Conservation (phyloP, 2,113 vertebrate species). For the Chitala chitala region DNA sequence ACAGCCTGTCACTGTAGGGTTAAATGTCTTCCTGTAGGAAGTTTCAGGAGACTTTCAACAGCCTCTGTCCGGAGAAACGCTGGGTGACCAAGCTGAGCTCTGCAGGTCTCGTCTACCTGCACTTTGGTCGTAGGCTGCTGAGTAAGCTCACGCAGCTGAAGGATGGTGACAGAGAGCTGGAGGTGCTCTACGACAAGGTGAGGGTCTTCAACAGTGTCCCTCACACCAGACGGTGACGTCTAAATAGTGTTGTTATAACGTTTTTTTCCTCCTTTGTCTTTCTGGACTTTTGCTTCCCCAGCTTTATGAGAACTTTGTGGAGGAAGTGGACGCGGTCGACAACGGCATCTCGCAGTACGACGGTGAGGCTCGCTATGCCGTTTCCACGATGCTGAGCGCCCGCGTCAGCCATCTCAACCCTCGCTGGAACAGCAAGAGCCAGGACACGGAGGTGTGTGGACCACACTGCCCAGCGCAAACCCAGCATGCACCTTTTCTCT, state of each 20-base stretch:
- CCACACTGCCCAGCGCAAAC: too few relatives aligned
- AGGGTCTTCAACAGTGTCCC: slow-evolving; percentile 10
- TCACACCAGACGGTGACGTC: neutral
- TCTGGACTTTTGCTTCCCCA: slow-evolving; percentile 35
- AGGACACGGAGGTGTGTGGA: slow-evolving; percentile 69
- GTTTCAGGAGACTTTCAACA: slow-evolving; percentile 75
- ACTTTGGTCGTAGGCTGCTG: slow-evolving; percentile 79
- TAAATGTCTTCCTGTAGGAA: slow-evolving; percentile 56
- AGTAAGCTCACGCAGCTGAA: slow-evolving; percentile 63
- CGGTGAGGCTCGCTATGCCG: slow-evolving; percentile 72
- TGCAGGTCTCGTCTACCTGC: slow-evolving; percentile 81
- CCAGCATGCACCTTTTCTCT: too few relatives aligned
- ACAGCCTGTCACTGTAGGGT: neutral
- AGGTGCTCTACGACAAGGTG: slow-evolving; percentile 81
- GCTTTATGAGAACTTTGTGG: slow-evolving; percentile 91
- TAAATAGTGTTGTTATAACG: neutral
- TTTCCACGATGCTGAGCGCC: slow-evolving; percentile 77
- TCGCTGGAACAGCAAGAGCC: slow-evolving; percentile 79
- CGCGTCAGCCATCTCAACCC: slow-evolving; percentile 83
- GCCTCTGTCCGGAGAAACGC: slow-evolving; percentile 74
- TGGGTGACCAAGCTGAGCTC: slow-evolving; percentile 95
- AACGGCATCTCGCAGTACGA: slow-evolving; percentile 84
- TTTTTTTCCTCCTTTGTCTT: too few relatives aligned
- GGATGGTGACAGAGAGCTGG: slow-evolving; percentile 63
- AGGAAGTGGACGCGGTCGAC: slow-evolving; percentile 89